These are phyloP conservation scores for Diphyllodes magnificus DNA, from an alignment of 2,113 vertebrate species.

Conservation along the genomic window DNA sequence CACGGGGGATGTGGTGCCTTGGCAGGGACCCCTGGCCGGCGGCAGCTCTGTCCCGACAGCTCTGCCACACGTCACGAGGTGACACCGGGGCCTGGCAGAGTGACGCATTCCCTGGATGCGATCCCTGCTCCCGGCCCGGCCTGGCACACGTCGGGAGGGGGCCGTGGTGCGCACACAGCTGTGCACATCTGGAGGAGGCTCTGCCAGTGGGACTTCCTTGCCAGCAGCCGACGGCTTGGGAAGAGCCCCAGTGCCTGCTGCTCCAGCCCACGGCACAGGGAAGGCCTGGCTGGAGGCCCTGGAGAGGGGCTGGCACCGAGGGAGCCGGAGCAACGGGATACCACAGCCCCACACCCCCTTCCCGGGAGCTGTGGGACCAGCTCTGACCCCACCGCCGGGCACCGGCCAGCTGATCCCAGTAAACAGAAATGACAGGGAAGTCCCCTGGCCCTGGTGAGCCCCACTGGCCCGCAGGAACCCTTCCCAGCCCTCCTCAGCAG, in stretches of 20 bases:
- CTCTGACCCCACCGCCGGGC: rapidly evolving
- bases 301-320: not conserved
- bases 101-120: rapidly evolving
- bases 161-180: not conserved
- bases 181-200: conserved; percentile 3
- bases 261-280: not conserved
- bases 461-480: rapidly evolving
- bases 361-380: not conserved
- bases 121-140: not conserved
- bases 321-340: rapidly evolving
- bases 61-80: not conserved
- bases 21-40: not conserved
- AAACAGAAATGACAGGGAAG: not conserved
- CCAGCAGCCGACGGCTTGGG: not conserved
- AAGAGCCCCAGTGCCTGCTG: not conserved
- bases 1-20: not conserved
- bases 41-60: not conserved
- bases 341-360: not conserved
- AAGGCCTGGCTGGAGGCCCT: not conserved
- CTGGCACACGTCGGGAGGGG: not conserved
- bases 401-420: not conserved
- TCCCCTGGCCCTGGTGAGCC: not conserved
- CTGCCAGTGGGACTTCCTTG: not conserved
- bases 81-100: not conserved
- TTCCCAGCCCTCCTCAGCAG: not conserved